Conservation (phyloP, 2,888 invertebrate genomes). For the Hyposoter didymator region DNA sequence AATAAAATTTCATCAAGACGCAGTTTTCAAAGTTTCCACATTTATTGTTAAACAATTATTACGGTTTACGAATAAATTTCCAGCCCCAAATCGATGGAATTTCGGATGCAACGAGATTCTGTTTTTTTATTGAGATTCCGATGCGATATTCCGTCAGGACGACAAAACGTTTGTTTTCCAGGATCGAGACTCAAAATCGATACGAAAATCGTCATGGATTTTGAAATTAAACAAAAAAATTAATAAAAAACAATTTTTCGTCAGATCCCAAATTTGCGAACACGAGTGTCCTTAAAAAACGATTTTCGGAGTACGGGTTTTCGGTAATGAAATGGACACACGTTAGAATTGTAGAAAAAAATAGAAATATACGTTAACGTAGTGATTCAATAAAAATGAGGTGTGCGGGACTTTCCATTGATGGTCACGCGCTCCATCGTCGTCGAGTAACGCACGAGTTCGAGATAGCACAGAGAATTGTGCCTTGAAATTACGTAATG, state of each 20-base stretch:
- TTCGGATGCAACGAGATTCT: too few relatives aligned
- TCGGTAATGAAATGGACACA: neutral
- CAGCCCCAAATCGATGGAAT: too few relatives aligned
- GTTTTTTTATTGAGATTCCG: too few relatives aligned
- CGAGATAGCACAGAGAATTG: slow-evolving; percentile 56
- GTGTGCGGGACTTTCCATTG: slow-evolving; percentile 16
- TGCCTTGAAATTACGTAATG: slow-evolving; percentile 58
- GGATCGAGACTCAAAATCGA: too few relatives aligned
- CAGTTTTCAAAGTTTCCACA: neutral
- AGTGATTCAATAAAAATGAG: slow-evolving; percentile 32
- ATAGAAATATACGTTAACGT: neutral
- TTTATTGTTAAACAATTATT: too few relatives aligned
- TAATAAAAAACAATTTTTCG: too few relatives aligned
- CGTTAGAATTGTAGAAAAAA: neutral
- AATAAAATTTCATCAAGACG: neutral
- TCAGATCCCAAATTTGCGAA: too few relatives aligned
- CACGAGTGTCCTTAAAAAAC: neutral
- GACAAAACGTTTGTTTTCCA: too few relatives aligned
- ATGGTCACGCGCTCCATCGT: slow-evolving; percentile 52
- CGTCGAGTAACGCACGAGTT: slow-evolving; percentile 49
- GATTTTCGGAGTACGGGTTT: neutral
- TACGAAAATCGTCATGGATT: too few relatives aligned
- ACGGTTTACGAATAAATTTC: too few relatives aligned
- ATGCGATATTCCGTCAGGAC: too few relatives aligned
- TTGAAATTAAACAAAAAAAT: too few relatives aligned